Percentiles rank a stretch among this genome's conserved stretches.
These are phyloP conservation scores for Bugulina stolonifera DNA, from an alignment of 2,888 invertebrate species.

Conservation along the genomic window DNA sequence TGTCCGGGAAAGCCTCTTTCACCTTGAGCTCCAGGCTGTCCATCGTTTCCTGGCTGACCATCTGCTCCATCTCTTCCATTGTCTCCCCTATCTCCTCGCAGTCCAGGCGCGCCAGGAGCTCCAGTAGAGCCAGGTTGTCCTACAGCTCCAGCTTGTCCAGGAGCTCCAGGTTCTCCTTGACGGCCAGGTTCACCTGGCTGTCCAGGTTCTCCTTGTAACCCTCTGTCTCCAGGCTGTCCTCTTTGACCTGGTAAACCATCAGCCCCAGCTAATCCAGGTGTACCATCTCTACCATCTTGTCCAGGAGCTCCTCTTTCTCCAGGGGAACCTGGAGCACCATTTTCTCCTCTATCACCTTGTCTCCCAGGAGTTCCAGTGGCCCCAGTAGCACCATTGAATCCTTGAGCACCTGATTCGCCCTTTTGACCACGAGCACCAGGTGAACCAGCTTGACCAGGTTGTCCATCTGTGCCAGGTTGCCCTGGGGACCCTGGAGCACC, in stretches of 20 bases:
- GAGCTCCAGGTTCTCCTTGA: conserved; percentile 25
- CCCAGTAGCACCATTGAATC: neutral
- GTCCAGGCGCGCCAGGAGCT: conserved; percentile 25
- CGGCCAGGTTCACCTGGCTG: conserved; percentile 2
- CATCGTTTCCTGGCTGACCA: conserved; percentile 23
- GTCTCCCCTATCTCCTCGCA: conserved; percentile 25
- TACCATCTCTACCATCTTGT: conserved; percentile 26
- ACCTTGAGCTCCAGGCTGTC: conserved; percentile 20
- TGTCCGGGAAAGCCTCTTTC: conserved; percentile 21
- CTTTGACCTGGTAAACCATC: conserved; percentile 26
- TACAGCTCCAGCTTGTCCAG: conserved; percentile 26
- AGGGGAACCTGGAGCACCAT: conserved; percentile 26
- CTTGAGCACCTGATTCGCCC: neutral
- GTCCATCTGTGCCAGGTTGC: neutral
- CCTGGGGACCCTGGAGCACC: neutral
- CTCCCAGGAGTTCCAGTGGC: neutral
- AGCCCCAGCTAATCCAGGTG: conserved; percentile 25
- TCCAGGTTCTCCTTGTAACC: conserved; percentile 2
- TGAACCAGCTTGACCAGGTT: neutral
- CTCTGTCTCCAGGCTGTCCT: conserved; percentile 28
- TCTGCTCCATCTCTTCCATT: conserved; percentile 24
- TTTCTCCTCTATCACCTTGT: neutral
- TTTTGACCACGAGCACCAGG: neutral
- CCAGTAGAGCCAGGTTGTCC: conserved; percentile 26
- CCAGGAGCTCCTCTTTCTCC: conserved; percentile 27